These are phyloP conservation scores for Drosophila merina DNA, from an alignment of 2,888 invertebrate species.

Conservation along the genomic window DNA sequence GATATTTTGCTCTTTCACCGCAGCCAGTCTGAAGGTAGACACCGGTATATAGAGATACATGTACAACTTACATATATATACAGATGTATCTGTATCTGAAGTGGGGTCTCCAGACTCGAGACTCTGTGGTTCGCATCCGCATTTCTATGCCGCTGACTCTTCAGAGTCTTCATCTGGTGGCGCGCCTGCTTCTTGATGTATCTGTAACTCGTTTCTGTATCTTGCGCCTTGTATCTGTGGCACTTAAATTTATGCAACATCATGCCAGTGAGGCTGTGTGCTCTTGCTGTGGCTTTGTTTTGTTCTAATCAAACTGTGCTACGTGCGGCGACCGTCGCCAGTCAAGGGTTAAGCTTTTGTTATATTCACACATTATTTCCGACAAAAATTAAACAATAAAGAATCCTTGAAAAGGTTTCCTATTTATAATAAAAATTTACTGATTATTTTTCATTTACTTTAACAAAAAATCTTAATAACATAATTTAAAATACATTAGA, in stretches of 20 bases:
- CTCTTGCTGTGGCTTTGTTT: constrained; percentile 47
- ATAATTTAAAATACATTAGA: constrained; percentile 37
- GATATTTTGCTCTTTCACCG: constrained; percentile 75
- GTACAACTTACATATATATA: constrained; percentile 32
- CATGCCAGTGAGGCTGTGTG: constrained; percentile 55
- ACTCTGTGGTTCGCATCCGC: constrained; percentile 68
- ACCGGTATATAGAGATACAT: constrained; percentile 31
- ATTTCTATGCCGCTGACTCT: constrained; percentile 65
- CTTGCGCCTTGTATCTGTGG: constrained; percentile 71
- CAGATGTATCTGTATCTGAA: constrained; percentile 32
- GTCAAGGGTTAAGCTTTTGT: constrained; percentile 45
- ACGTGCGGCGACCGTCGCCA: constrained; percentile 50
- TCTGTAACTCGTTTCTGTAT: constrained; percentile 77
- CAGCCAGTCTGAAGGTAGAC: constrained; percentile 51
- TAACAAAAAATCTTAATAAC: not conserved
- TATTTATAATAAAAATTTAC: not conserved
- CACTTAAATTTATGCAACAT: constrained; percentile 78
- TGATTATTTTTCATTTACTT: not conserved
- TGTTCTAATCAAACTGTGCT: constrained; percentile 72
- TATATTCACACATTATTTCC: constrained; percentile 3
- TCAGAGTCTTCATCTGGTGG: constrained; percentile 51
- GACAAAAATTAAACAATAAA: not conserved
- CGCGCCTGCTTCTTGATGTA: constrained; percentile 56
- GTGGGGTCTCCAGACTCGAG: constrained; percentile 45
- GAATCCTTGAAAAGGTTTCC: not conserved